Conservation (phyloP, 2,888 invertebrate genomes). For the Dryomyza anilis region DNA sequence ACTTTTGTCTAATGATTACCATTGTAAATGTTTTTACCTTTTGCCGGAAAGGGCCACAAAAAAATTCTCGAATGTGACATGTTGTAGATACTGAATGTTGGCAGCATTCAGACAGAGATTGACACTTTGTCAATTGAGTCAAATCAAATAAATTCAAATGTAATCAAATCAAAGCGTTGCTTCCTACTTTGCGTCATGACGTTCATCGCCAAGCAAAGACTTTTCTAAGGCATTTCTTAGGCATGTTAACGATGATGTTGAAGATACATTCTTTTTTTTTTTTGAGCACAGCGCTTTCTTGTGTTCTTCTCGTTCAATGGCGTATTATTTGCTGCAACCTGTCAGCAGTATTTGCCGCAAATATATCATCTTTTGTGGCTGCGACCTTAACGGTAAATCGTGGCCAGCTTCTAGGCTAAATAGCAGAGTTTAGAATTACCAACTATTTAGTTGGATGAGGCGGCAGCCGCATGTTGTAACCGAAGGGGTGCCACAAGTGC, state of each 20-base stretch:
- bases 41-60: not conserved
- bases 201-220: conserved; percentile 2
- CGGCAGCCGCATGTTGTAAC: not conserved
- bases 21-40: not conserved
- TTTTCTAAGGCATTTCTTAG: conserved; percentile 13
- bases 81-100: not conserved
- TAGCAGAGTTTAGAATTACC: conserved; percentile 31
- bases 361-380: conserved; percentile 38
- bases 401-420: conserved; percentile 31
- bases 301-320: not conserved
- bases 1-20: not conserved
- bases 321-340: conserved; percentile 39
- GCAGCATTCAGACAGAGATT: not conserved
- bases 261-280: too few relatives aligned
- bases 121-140: conserved; percentile 10
- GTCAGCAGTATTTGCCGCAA: conserved; percentile 42
- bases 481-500: conserved; percentile 10
- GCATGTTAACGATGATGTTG: not conserved
- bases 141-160: conserved; percentile 13
- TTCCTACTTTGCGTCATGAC: too few relatives aligned
- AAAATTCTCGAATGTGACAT: not conserved
- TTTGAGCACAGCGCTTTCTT: conserved; percentile 15
- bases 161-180: too few relatives aligned
- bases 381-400: conserved; percentile 53
- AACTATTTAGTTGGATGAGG: conserved; percentile 9